phyloP scores from a whole-genome alignment of 2,797 vertebrate species.

The Oophaga sylvatica region DNA sequence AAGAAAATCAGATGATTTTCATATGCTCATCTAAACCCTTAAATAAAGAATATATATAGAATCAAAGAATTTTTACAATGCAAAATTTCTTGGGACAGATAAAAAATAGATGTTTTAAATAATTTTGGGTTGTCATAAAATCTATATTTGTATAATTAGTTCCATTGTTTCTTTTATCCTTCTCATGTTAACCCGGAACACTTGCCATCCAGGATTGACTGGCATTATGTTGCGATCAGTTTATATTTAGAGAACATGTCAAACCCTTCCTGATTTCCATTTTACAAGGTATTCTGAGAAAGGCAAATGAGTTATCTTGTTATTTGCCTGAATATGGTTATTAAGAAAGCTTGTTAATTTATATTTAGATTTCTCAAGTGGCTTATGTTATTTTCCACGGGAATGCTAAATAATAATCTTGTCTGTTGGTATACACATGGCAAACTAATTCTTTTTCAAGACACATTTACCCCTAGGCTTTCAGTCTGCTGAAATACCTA shows the following conservation, averaged over 20 bases:
- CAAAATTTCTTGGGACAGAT: neutral
- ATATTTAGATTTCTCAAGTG: conserved; percentile 62
- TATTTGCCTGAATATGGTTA: conserved; percentile 58
- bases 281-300: conserved; percentile 60
- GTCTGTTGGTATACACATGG: conserved; percentile 58
- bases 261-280: conserved; percentile 58
- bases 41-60: neutral
- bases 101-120: neutral
- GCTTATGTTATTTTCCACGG: conserved; percentile 57
- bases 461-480: conserved; percentile 49
- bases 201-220: conserved; percentile 13
- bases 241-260: conserved; percentile 56
- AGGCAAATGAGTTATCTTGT: conserved; percentile 62
- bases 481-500: conserved; percentile 8
- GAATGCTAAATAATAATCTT: conserved; percentile 61
- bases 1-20: no score
- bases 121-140: neutral
- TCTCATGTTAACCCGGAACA: conserved; percentile 16
- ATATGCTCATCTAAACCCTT: no score
- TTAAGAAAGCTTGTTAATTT: conserved; percentile 61
- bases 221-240: conserved; percentile 52
- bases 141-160: conserved; percentile 16
- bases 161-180: neutral
- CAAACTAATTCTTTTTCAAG: conserved; percentile 50
- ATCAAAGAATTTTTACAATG: neutral